Evolutionary conservation across 2,888 invertebrate genomes (phyloP).

Genomic region (Frankliniella fusca): DNA sequence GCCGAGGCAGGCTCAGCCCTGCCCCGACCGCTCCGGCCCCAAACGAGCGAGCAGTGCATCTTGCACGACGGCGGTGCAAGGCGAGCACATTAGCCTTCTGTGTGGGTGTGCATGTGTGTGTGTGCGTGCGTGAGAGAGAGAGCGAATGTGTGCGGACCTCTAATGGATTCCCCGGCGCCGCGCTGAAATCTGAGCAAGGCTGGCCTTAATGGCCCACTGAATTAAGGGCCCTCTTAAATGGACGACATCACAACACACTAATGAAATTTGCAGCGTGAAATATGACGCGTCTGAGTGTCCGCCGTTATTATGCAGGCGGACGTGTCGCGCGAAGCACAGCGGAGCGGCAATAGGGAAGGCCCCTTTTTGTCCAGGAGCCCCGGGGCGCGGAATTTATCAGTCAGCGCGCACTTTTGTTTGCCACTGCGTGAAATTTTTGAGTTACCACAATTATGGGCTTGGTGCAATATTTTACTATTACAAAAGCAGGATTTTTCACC

Average conservation of each 20-base stretch:
- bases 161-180: slow-evolving; percentile 4
- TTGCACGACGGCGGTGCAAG: not conserved
- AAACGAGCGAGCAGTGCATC: no score
- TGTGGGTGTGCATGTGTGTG: not conserved
- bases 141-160: not conserved
- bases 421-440: no score
- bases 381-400: no score
- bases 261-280: slow-evolving; percentile 20
- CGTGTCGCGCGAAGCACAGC: not conserved
- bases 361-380: no score
- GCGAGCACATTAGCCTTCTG: not conserved
- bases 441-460: no score
- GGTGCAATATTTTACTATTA: no score
- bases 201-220: slow-evolving; percentile 25
- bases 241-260: slow-evolving; percentile 24
- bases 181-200: slow-evolving; percentile 18
- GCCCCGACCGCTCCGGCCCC: no score
- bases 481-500: no score
- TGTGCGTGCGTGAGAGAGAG: not conserved
- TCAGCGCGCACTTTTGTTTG: no score
- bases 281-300: slow-evolving; percentile 5
- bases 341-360: not conserved
- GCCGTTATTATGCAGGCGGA: not conserved
- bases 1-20: not conserved
- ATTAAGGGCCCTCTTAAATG: slow-evolving; percentile 22